Evolutionary conservation across 2,888 invertebrate species (phyloP), one percentile per base, ranked within the genome.

Genomic region (Corbicula japonica): DNA sequence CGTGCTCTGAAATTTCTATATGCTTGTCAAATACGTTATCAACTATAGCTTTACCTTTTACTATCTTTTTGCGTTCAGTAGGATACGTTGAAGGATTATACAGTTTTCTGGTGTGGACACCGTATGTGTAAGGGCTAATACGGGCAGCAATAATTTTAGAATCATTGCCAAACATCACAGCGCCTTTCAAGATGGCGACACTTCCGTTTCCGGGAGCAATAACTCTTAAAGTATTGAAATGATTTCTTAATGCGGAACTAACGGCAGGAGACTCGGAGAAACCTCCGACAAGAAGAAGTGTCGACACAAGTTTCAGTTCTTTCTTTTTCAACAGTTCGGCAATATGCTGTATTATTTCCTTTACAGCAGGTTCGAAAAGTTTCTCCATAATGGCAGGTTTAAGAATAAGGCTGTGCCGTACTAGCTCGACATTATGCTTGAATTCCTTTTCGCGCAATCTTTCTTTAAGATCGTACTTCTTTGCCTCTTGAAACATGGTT

Each of bases 131-230:
- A 30, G 80, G 83, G 32, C 77, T 72, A 23, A 85, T 63, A 58
- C 83, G 60, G 8, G 79, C 69, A 2, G 83, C 63, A 34, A 85
- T 85, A 3, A 76, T 65, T 15, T 71, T 58, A 12, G 79, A 72
- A 52, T 83, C 63, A n/a, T 75, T 79, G n/a, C 85, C 85, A 50
- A 73, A 85, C 71, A 83, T 77, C 1, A 83, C 78, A 1, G 85
- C 83, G 0, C 85, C 85, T 71, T 80, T 83, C 35, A 85, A 63
- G 50, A 81, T 77, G 34, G 83, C 79, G 28, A 52, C 56, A 23
- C 79, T 62, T 30, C 73, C 77, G 34, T 76, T 75, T 1, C 58
- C 62, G 30, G 80, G 81, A 28, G 80, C 73, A 30, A 82, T 66
- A 5, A 82, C 75, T 61, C 52, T 61, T 12, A 73, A n/a, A 12